These are phyloP conservation scores for Eupithecia tripunctaria DNA, from an alignment of 2,888 invertebrate species.

Conservation along the genomic window DNA sequence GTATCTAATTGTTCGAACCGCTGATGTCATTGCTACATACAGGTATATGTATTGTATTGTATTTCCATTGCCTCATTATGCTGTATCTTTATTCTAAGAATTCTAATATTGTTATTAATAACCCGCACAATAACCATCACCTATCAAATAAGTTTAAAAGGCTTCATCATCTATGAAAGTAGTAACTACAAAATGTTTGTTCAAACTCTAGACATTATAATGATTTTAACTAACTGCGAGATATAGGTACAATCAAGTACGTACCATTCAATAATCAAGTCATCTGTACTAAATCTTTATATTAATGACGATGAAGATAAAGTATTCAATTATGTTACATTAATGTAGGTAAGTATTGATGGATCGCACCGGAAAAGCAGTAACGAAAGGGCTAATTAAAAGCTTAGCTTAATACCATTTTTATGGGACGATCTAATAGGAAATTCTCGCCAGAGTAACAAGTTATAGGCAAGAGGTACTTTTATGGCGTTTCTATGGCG, in stretches of 20 bases:
- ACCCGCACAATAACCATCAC: neutral
- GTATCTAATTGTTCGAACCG: no score
- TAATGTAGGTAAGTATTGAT: neutral
- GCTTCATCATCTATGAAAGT: no score
- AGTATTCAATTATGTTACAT: neutral
- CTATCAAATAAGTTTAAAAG: no score
- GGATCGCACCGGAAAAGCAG: neutral
- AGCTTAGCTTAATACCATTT: conserved; percentile 6
- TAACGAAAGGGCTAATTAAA: conserved; percentile 4
- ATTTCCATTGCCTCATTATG: neutral
- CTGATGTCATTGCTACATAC: no score
- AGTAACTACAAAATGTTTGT: no score
- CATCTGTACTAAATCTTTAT: no score
- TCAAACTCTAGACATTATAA: no score
- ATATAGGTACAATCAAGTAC: neutral
- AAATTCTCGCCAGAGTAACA: conserved; percentile 1
- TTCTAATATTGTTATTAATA: no score
- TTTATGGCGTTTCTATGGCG: conserved; percentile 7
- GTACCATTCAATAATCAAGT: no score
- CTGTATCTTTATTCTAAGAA: neutral
- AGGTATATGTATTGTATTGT: no score
- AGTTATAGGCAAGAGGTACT: neutral
- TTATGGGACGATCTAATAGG: conserved; percentile 1
- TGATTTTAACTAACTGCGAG: neutral
- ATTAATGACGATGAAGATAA: no score